A percentile compares a stretch with the other conserved stretches of the same genome.
Conservation (phyloP, 2,113 vertebrate genomes). For the Nannobrachium achirus region DNA sequence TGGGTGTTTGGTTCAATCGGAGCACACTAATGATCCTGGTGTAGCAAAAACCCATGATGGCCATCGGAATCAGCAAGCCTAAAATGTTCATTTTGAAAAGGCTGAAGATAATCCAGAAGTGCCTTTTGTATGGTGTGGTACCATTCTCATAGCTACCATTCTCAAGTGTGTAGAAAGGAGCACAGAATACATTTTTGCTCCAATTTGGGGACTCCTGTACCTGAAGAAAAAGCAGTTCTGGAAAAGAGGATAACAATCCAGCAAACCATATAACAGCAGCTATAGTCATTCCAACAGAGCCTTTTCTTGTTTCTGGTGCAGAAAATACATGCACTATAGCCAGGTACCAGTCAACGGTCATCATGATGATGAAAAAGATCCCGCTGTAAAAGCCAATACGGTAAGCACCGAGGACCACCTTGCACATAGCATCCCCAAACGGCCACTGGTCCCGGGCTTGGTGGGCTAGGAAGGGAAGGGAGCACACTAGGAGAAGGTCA, state of each 20-base stretch:
- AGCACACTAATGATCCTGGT: slow-evolving; percentile 68
- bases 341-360: slow-evolving; percentile 90
- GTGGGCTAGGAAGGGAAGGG: slow-evolving; percentile 87
- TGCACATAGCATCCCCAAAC: slow-evolving; percentile 82
- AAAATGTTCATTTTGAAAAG: slow-evolving; percentile 75
- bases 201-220: neutral
- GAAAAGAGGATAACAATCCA: slow-evolving; percentile 78
- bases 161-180: neutral
- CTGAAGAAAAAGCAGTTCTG: slow-evolving; percentile 70
- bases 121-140: accelerated
- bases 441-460: slow-evolving; percentile 76
- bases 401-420: slow-evolving; percentile 80
- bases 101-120: slow-evolving; percentile 1
- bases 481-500: slow-evolving; percentile 84
- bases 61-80: slow-evolving; percentile 66
- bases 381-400: slow-evolving; percentile 84
- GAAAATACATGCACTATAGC: slow-evolving; percentile 89
- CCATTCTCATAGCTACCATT: too few species aligned
- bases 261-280: slow-evolving; percentile 79
- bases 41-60: slow-evolving; percentile 75
- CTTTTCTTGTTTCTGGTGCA: slow-evolving; percentile 79
- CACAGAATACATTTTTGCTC: accelerated
- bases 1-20: slow-evolving; percentile 41
- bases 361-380: slow-evolving; percentile 88
- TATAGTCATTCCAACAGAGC: slow-evolving; percentile 73